Conservation (phyloP, 2,888 invertebrate genomes). For the Punctoribates punctum region DNA sequence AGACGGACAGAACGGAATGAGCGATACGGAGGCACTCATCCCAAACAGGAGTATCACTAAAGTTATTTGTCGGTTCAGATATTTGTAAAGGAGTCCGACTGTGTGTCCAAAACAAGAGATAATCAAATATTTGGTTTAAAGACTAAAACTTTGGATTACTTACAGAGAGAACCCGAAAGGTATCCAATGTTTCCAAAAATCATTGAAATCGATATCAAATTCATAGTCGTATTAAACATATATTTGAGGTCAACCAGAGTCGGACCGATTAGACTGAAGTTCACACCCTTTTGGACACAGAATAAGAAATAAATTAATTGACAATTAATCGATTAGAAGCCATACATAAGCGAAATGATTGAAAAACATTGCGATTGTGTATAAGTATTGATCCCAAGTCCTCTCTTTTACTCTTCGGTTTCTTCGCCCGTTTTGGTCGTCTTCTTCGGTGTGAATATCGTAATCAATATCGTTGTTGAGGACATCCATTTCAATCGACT, state of each 20-base stretch:
- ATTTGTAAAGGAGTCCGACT: conserved; percentile 34
- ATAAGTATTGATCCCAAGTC: conserved; percentile 20
- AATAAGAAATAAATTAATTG: too few species aligned
- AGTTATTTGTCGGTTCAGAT: conserved; percentile 34
- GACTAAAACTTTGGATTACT: background rate
- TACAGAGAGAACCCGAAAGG: background rate
- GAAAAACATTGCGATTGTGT: conserved; percentile 26
- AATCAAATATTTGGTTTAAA: background rate
- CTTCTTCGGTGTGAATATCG: too few species aligned
- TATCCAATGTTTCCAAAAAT: background rate
- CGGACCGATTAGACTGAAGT: background rate
- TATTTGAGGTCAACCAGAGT: conserved; percentile 16
- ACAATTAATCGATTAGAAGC: too few species aligned
- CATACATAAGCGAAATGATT: conserved; percentile 33
- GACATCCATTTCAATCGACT: too few species aligned
- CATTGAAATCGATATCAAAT: background rate
- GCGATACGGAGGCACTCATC: background rate
- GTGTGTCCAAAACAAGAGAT: background rate
- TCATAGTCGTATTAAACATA: background rate
- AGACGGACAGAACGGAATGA: conserved; percentile 8
- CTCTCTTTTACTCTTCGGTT: background rate
- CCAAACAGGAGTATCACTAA: background rate
- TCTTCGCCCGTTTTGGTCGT: background rate
- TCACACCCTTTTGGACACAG: background rate
- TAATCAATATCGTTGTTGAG: too few species aligned